Evolutionary conservation across 2,797 vertebrate species (phyloP), one percentile per base, ranked within the genome.

Genomic region (Buceros bicornis): DNA sequence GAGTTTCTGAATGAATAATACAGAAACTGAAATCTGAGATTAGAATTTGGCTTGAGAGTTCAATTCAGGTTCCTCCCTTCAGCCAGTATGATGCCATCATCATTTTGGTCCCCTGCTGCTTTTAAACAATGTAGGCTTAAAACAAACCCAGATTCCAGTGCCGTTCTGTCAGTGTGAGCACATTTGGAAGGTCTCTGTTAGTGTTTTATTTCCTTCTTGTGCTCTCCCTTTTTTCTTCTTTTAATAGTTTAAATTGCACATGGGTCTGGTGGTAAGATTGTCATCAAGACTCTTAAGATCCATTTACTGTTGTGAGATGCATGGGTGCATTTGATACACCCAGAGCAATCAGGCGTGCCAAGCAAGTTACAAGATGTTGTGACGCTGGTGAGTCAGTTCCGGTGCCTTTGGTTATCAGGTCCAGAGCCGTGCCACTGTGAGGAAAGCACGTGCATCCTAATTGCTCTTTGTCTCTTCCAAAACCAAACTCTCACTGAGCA

Each of bases 1-100:
- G 67, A 80, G 28, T 70, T 84, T 70, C 69, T 83, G 79, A 91
- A 91, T 87, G 53, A 82, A 88, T 56, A 87, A 67, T 84, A 47
- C 51, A 89, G 95, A 56, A 82, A 84, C 58, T 82, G 92, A 93
- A 93, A 82, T 90, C 21, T 51, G 82, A 90, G 78, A 95, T 95
- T 89, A 96, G 81, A 80, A 82, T 93, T 97, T 97, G 93, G 91
- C 94, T 77, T 67, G 42, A 73, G 81, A 96, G 93, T 95, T 95
- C 94, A 96, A 54, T 89, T 93, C 90, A 77, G 93, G 86, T 91
- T 94, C 74, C 70, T 87, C 64, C 83, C 71, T 91, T 93, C 74
- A 92, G 78, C 57, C 86, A 93, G 74, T 94, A 33, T 95, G 95
- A 93, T 93, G 87, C 91, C 94, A 95, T 96, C 93, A 92, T 90